Evolutionary conservation across 2,113 vertebrate genomes (phyloP).

Genomic region (Isurus oxyrinchus): DNA sequence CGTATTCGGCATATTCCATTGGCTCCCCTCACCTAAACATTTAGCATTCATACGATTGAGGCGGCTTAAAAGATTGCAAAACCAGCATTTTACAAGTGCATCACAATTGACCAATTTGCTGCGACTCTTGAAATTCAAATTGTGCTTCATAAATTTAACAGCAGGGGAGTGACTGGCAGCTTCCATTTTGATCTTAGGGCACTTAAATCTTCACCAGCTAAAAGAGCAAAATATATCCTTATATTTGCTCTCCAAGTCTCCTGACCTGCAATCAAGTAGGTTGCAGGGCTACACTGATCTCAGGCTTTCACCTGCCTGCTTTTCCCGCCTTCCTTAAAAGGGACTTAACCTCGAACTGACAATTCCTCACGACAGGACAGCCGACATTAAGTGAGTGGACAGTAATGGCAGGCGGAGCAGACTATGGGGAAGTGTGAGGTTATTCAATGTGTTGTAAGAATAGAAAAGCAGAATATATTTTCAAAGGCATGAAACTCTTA

Average conservation of each 20-base stretch:
- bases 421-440: too few species aligned
- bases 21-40: background rate
- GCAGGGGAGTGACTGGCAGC: background rate
- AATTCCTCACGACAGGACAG: background rate
- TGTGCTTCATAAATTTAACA: background rate
- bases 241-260: background rate
- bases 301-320: background rate
- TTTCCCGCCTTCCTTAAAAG: background rate
- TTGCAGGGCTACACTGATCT: background rate
- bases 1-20: background rate
- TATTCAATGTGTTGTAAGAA: too few species aligned
- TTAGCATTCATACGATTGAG: background rate
- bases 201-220: background rate
- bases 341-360: background rate
- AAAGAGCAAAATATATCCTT: background rate
- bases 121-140: background rate
- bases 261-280: background rate
- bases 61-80: background rate
- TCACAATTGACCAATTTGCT: slow-evolving; percentile 20
- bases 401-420: background rate
- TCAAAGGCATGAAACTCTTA: too few species aligned
- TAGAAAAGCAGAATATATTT: too few species aligned
- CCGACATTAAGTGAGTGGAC: background rate
- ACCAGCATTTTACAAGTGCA: background rate
- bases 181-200: background rate